A percentile compares a stretch with the other conserved stretches of the same genome.
These are phyloP conservation scores for Tetrao urogallus DNA, from an alignment of 2,113 vertebrate species.

Conservation along the genomic window DNA sequence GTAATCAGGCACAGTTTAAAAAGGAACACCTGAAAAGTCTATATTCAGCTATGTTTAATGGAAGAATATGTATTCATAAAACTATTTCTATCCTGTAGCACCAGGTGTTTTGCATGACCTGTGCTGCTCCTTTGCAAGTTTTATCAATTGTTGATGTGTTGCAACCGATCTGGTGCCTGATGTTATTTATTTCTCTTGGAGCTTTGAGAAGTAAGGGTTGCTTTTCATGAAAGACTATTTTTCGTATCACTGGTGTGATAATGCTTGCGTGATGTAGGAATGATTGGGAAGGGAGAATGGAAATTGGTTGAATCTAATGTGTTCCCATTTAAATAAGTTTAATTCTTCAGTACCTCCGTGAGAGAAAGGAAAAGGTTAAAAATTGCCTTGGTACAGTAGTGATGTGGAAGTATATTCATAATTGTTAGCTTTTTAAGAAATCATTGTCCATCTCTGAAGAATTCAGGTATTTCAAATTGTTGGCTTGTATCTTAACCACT, in stretches of 20 bases:
- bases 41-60: background rate
- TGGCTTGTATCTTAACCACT: background rate
- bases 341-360: background rate
- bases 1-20: background rate
- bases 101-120: background rate
- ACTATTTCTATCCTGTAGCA: background rate
- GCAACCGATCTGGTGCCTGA: background rate
- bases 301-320: background rate
- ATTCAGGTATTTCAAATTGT: background rate
- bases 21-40: conserved; percentile 13
- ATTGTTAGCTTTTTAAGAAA: background rate
- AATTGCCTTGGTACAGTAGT: background rate
- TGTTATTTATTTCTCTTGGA: background rate
- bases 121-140: background rate
- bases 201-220: background rate
- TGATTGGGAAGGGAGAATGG: background rate
- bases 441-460: background rate
- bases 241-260: background rate
- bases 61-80: background rate
- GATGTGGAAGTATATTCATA: background rate
- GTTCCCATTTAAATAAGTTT: background rate
- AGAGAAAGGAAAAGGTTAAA: background rate
- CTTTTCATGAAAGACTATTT: background rate
- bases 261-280: background rate
- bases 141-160: background rate